Base-by-base conservation (phyloP, 1,140 invertebrate genomes). In the Thalassaphorura encarpata region DNA sequence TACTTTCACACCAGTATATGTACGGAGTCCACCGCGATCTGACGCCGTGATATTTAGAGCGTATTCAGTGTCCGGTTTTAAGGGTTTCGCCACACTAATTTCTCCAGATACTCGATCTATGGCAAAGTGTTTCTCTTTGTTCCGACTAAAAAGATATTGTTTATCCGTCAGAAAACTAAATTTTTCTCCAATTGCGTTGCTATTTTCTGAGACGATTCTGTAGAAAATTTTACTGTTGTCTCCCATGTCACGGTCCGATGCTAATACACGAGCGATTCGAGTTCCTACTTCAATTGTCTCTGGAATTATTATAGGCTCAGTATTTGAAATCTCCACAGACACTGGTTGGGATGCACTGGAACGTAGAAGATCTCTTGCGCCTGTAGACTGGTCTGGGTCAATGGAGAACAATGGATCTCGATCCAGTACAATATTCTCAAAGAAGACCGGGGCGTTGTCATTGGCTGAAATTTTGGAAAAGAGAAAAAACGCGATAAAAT, bases 11-110 rank as follows among this genome's bases (percentile, higher is more conserved):
- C 78, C 79, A 2, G 86, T 78, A 42, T 76, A 73, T 49, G 87
- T 82, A 46, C 75, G 78, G 0, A 90, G 69, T 1, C 80, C 81
- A 6, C 83, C 87, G 4, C 80, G 78, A 69, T 94, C 89, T 4
- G 74, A 76, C 0, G 85, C 88, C 0, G 81, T 77, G 0, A 93
- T 75, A 62, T 87, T 85, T 6, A 94, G 68, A 47, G 79, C 75
- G 61, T 91, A 85, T 66, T 87, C 81, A 0, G 78, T 80, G 67
- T 89, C 87, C 0, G 88, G 80, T 26, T 82, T 81, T 18, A 92
- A 71, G 0, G 75, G 72, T 67, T 83, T 80, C 18, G 84, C 84
- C 0, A 91, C 79, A 28, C 82, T 79, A 2, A 91, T 71, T 68
- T 89, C 84, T 0, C 86, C 86, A 33, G 76, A 78, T 54, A 75